Conservation (phyloP, 2,888 invertebrate species). For the Andrena dorsata region DNA sequence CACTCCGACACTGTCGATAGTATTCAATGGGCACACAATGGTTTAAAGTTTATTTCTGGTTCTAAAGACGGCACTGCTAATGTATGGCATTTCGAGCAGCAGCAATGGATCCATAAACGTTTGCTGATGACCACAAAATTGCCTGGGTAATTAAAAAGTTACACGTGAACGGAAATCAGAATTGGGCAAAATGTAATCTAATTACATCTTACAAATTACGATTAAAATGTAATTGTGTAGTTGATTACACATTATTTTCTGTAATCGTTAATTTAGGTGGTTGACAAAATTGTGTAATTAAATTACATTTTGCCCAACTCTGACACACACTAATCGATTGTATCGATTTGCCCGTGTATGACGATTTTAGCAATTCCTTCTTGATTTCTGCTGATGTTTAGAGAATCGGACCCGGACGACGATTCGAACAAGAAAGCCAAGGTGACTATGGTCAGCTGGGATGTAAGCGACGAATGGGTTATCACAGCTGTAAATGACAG, state of each 20-base stretch:
- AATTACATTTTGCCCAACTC: too few species aligned
- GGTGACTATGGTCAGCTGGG: conserved; percentile 99
- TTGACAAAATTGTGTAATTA: too few species aligned
- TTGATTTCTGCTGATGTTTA: conserved; percentile 68
- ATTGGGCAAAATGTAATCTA: too few species aligned
- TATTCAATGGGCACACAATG: conserved; percentile 96
- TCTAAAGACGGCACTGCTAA: conserved; percentile 98
- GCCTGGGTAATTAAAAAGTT: conserved; percentile 85
- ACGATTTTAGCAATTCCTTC: conserved; percentile 15
- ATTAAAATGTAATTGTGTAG: too few species aligned
- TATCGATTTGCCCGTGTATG: not conserved
- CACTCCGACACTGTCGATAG: conserved; percentile 97
- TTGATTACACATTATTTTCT: too few species aligned
- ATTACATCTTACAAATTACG: too few species aligned
- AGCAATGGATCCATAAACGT: conserved; percentile 94
- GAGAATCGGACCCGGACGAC: conserved; percentile 82
- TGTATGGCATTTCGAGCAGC: conserved; percentile 96
- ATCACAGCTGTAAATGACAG: conserved; percentile 97
- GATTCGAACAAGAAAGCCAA: conserved; percentile 89
- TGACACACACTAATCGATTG: not conserved
- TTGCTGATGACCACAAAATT: conserved; percentile 90
- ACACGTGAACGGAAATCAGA: not conserved
- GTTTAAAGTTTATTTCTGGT: conserved; percentile 96
- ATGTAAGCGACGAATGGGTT: conserved; percentile 93
- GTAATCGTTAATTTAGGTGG: too few species aligned